Base-by-base conservation (phyloP, 2,888 invertebrate genomes). In the Tenthredo amoena region DNA sequence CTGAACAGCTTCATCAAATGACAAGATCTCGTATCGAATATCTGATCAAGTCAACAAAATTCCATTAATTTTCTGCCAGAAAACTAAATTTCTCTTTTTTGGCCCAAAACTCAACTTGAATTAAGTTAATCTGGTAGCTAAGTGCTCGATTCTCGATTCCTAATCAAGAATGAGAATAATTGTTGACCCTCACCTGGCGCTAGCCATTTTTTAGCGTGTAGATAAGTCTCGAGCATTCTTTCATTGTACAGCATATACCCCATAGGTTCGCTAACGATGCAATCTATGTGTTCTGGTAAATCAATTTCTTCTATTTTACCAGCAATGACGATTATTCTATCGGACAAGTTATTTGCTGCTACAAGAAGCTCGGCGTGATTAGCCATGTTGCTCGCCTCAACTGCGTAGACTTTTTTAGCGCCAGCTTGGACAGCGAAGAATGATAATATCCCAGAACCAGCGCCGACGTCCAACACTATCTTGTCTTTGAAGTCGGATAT, bases 191-290 rank as follows among this genome's bases (percentile, higher is more conserved):
- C 96, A 92, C 95, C 95, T 34, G 98, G 97, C 94, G 97, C 97
- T 62, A 99, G 95, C 98, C 99, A 99, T 93, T 99, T 99, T 92
- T 99, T 98, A 4, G 99, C 99, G 95, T 99, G 99, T 87, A 99
- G 95, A 94, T 98, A 99, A 0, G 99, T 99, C 94, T 99, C 99
- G 89, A 99, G 95, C 99, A 99, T 99, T 87, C 99, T 95, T 94
- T 99, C 99, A 94, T 99, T 99, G 94, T 99, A 99, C 85, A 99
- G 94, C 99, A 99, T 99, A 93, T 99, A 99, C n/a, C 99, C 99
- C 99, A 99, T 99, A 0, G 99, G 99, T 94, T 99, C 99, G 1
- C 99, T 99, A 89, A 99, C 98, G 90, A 99, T 99, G 71, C 99
- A 96, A 94, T 99, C 99, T 31, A 99, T 99, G 91, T 95, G 96